Percentiles rank a stretch among this genome's conserved stretches.
Evolutionary conservation across 2,113 vertebrate genomes (phyloP).

Genomic region (Maccullochella peelii): DNA sequence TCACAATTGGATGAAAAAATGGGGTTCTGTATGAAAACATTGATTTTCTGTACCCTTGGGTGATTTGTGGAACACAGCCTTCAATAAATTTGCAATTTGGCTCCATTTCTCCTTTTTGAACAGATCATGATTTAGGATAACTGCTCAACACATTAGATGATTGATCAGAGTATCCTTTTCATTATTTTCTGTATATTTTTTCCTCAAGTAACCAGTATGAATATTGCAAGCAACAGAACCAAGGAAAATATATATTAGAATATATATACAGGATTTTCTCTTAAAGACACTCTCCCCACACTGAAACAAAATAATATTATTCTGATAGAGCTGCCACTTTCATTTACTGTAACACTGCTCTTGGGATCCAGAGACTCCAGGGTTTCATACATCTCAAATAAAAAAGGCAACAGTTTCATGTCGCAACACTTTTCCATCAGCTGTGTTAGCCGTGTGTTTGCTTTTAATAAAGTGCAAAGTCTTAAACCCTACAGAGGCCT

Average conservation of each 20-base stretch:
- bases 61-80: constrained; percentile 69
- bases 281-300: constrained; percentile 77
- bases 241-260: background rate
- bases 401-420: constrained; percentile 87
- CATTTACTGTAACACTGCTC: constrained; percentile 86
- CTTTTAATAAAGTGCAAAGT: constrained; percentile 65
- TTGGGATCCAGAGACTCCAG: constrained; percentile 84
- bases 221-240: background rate
- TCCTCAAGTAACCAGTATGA: constrained; percentile 9
- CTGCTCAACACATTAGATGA: constrained; percentile 51
- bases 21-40: constrained; percentile 55
- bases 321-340: constrained; percentile 86
- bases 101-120: constrained; percentile 59
- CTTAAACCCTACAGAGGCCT: constrained; percentile 36
- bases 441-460: constrained; percentile 70
- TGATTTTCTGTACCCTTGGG: constrained; percentile 64
- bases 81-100: constrained; percentile 69
- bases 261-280: constrained; percentile 19
- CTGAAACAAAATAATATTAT: constrained; percentile 84
- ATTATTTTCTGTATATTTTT: constrained; percentile 37
- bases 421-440: constrained; percentile 85
- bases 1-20: constrained; percentile 55
- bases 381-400: constrained; percentile 88
- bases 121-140: constrained; percentile 62
- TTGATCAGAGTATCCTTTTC: constrained; percentile 51